These are phyloP conservation scores for Rhagophthalmus giganteus DNA, from an alignment of 2,888 invertebrate species.

Conservation along the genomic window DNA sequence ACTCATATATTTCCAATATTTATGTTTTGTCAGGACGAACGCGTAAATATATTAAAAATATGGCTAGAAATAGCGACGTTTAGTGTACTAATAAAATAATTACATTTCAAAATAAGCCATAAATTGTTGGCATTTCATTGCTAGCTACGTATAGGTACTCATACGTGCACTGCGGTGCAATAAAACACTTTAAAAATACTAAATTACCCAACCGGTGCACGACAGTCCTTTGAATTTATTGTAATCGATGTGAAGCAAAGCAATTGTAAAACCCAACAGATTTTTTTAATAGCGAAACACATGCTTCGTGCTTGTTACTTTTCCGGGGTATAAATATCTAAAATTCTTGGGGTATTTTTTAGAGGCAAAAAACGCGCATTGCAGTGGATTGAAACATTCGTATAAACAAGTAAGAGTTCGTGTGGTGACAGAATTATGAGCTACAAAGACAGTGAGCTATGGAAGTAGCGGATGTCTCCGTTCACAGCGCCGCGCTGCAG, in stretches of 20 bases:
- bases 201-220: constrained; percentile 10
- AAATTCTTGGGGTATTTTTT: constrained; percentile 43
- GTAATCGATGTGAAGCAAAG: constrained; percentile 11
- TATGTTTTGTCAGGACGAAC: constrained; percentile 39
- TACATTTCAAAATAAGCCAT: constrained; percentile 29
- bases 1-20: constrained; percentile 36
- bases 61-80: constrained; percentile 17
- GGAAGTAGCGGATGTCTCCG: constrained; percentile 49
- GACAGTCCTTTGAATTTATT: constrained; percentile 12
- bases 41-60: constrained; percentile 31
- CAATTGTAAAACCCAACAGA: constrained; percentile 32
- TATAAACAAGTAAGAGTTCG: constrained; percentile 50
- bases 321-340: constrained; percentile 39
- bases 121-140: constrained; percentile 25
- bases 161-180: constrained; percentile 3
- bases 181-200: constrained; percentile 19
- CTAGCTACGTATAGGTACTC: constrained; percentile 3
- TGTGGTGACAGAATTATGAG: constrained; percentile 55
- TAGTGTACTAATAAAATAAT: constrained; percentile 31
- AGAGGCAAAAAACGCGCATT: constrained; percentile 39
- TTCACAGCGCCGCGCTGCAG: constrained; percentile 41
- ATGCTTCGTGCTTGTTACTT: constrained; percentile 37
- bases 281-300: constrained; percentile 33
- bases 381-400: constrained; percentile 52
- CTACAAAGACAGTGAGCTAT: constrained; percentile 48